phyloP scores from a whole-genome alignment of 2,113 vertebrate species.

The Phyllostomus hastatus region DNA sequence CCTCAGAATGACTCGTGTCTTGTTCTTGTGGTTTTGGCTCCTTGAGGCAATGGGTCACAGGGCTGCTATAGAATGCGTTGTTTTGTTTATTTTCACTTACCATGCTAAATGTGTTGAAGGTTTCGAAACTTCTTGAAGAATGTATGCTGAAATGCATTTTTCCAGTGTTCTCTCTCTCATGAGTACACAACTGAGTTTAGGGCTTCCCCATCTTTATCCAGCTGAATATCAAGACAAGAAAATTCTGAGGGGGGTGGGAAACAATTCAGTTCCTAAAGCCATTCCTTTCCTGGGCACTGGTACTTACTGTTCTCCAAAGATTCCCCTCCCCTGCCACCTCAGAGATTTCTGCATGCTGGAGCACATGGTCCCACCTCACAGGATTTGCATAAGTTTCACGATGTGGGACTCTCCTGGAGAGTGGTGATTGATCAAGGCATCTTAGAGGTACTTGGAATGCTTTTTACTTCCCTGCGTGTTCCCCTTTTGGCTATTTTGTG shows the following conservation, averaged over 20 bases:
- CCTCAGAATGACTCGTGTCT: background rate
- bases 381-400: background rate
- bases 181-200: background rate
- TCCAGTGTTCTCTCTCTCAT: background rate
- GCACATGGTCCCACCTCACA: background rate
- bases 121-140: background rate
- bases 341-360: background rate
- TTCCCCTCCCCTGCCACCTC: background rate
- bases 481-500: background rate
- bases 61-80: background rate
- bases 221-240: background rate
- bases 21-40: constrained; percentile 2
- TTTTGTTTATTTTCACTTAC: background rate
- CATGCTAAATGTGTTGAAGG: background rate
- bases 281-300: background rate
- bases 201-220: background rate
- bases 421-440: background rate
- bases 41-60: background rate
- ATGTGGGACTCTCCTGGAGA: background rate
- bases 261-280: background rate
- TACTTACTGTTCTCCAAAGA: background rate
- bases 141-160: background rate
- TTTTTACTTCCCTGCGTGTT: background rate
- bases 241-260: background rate
- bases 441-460: background rate